A percentile compares a stretch with the other conserved stretches of the same genome.
Evolutionary conservation across 2,113 vertebrate genomes (phyloP).

Genomic region (Dicentrarchus labrax): DNA sequence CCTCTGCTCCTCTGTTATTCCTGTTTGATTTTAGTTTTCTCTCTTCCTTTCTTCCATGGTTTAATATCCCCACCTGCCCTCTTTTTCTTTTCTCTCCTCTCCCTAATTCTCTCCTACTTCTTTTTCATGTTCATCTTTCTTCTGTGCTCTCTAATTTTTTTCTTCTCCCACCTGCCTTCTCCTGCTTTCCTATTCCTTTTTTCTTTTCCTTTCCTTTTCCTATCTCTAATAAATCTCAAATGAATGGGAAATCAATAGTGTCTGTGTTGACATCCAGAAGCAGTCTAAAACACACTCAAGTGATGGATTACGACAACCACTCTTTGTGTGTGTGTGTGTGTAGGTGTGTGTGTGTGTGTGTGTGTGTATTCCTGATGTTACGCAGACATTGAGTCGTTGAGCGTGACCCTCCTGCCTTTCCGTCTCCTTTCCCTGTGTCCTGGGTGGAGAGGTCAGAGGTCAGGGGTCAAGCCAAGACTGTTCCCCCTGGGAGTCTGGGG

Average conservation of each 20-base stretch:
- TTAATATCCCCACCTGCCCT: background rate
- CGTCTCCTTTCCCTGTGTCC: conserved; percentile 29
- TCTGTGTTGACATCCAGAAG: conserved; percentile 68
- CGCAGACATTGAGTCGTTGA: conserved; percentile 63
- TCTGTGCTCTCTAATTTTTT: no score
- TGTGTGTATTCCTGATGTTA: conserved; percentile 31
- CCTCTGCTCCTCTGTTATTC: background rate
- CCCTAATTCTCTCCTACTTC: background rate
- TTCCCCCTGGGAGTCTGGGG: conserved; percentile 42
- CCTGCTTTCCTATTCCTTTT: background rate
- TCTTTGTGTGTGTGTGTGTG: conserved; percentile 8
- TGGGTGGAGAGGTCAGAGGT: conserved; percentile 48
- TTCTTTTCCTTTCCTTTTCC: background rate
- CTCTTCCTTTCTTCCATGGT: background rate
- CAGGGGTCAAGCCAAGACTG: conserved; percentile 35
- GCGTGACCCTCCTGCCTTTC: conserved; percentile 47
- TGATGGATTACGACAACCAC: conserved; percentile 69
- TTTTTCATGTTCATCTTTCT: background rate
- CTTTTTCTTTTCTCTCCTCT: background rate
- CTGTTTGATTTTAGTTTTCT: no score
- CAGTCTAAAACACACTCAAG: conserved; percentile 53
- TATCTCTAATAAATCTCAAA: conserved; percentile 43
- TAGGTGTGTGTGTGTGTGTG: conserved; percentile 6
- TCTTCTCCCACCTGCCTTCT: background rate
- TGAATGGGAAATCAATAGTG: conserved; percentile 80